Evolutionary conservation across 2,113 vertebrate genomes (phyloP).

Genomic region (Cervus canadensis): DNA sequence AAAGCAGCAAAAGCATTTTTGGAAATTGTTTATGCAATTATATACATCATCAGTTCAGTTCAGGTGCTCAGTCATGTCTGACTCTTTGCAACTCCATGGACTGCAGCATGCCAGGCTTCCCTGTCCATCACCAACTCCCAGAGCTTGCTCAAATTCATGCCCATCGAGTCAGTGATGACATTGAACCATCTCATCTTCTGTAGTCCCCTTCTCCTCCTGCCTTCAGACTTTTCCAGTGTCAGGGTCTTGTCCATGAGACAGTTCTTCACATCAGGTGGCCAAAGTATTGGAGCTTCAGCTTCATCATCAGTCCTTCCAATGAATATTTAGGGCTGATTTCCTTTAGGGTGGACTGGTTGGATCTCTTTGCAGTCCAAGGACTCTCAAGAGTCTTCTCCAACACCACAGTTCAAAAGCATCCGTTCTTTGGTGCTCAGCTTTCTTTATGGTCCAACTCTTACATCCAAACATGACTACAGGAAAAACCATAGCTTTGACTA

Average conservation of each 20-base stretch:
- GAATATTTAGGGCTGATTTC: background rate
- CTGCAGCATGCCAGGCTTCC: background rate
- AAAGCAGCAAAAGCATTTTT: background rate
- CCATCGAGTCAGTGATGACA: background rate
- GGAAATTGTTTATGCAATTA: background rate
- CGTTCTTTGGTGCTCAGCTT: background rate
- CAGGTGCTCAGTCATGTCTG: rapidly evolving
- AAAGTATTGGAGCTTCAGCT: background rate
- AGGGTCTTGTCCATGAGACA: background rate
- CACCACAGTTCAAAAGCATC: background rate
- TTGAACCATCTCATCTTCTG: background rate
- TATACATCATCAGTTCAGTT: background rate
- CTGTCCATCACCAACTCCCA: background rate
- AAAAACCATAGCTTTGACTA: background rate
- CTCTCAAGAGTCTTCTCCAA: background rate
- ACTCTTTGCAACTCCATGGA: background rate
- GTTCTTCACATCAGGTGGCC: background rate
- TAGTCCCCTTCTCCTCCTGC: background rate
- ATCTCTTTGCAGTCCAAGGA: background rate
- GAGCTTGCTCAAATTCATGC: background rate
- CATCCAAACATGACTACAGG: background rate
- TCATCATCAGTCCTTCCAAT: background rate
- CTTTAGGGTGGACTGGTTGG: background rate
- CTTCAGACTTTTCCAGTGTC: background rate
- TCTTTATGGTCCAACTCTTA: background rate